These are phyloP conservation scores for Phyllostomus discolor DNA, from an alignment of 2,113 vertebrate species.

Conservation along the genomic window DNA sequence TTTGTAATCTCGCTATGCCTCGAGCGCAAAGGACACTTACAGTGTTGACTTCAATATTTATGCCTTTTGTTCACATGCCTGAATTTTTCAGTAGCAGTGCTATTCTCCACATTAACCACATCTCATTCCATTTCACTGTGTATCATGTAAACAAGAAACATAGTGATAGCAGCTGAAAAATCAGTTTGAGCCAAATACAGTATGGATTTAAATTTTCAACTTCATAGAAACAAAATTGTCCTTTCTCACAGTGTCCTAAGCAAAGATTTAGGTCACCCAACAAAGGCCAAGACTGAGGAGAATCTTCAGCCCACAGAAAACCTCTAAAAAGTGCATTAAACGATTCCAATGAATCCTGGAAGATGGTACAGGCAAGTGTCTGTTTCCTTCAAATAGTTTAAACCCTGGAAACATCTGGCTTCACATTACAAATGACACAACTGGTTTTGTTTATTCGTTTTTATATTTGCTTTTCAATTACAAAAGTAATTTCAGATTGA, in stretches of 20 bases:
- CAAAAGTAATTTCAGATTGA: background rate
- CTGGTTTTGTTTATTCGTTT: background rate
- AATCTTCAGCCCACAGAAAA: background rate
- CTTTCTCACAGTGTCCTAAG: background rate
- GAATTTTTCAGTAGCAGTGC: background rate
- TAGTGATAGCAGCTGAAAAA: background rate
- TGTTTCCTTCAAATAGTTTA: background rate
- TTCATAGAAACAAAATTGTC: background rate
- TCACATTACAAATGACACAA: background rate
- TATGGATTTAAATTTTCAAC: background rate
- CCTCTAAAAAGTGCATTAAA: background rate
- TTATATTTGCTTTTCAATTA: conserved; percentile 7
- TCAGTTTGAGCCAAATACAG: background rate
- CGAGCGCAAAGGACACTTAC: background rate
- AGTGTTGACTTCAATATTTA: background rate
- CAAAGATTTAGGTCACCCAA: background rate
- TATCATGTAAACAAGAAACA: background rate
- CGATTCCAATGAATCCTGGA: background rate
- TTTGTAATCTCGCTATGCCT: background rate
- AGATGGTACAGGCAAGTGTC: background rate
- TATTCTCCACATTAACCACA: background rate
- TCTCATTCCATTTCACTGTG: background rate
- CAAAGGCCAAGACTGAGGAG: background rate
- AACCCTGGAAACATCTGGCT: background rate
- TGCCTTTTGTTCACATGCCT: background rate